Evolutionary conservation across 2,113 vertebrate species (phyloP).

Genomic region (Rhinolophus ferrumequinum): DNA sequence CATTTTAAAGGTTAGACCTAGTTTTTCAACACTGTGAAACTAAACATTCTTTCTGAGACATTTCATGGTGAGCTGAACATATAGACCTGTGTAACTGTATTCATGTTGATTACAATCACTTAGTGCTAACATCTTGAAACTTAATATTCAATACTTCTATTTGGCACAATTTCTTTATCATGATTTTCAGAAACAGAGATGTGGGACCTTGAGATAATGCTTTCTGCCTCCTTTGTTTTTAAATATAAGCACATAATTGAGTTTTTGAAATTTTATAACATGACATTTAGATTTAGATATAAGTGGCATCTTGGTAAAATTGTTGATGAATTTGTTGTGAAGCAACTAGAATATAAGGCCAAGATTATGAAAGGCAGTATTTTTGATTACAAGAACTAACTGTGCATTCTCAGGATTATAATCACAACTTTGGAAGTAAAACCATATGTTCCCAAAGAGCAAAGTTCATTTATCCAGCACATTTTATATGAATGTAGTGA

Average conservation of each 20-base stretch:
- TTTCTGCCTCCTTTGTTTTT: slow-evolving; percentile 34
- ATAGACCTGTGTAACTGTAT: neutral
- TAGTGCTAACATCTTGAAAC: slow-evolving; percentile 22
- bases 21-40: accelerated
- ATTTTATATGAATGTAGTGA: neutral
- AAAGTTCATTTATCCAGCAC: neutral
- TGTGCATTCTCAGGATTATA: neutral
- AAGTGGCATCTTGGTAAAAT: neutral
- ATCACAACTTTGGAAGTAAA: neutral
- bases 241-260: neutral
- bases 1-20: slow-evolving; percentile 47
- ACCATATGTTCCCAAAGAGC: neutral
- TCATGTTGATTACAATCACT: neutral
- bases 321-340: slow-evolving; percentile 30
- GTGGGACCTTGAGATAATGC: neutral
- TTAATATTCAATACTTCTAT: neutral
- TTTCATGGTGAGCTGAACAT: neutral
- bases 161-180: neutral
- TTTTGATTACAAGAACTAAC: slow-evolving; percentile 20
- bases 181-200: slow-evolving; percentile 20
- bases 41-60: slow-evolving; percentile 31
- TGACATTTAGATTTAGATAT: slow-evolving; percentile 40
- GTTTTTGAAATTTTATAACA: slow-evolving; percentile 11
- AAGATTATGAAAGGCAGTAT: neutral
- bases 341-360: neutral